Conservation (phyloP, 2,113 vertebrate species). For the Calyptommatus sinebrachiatus region DNA sequence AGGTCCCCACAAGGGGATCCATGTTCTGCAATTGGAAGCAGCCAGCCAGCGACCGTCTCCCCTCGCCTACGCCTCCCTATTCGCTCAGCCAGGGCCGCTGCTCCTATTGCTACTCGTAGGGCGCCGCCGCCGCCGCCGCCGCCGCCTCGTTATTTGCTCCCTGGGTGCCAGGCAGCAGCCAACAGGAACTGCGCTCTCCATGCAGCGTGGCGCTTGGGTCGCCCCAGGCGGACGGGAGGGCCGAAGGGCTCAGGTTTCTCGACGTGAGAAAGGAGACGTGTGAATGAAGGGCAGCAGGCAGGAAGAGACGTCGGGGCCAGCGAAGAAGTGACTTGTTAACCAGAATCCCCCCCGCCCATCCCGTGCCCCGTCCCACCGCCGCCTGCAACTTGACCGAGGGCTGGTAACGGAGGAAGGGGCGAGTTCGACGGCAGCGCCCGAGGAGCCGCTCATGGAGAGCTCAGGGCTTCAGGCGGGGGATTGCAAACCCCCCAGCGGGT, state of each 20-base stretch:
- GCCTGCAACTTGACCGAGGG: background rate
- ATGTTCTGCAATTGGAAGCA: no score
- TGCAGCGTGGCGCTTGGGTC: background rate
- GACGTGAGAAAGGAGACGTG: background rate
- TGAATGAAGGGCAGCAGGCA: background rate
- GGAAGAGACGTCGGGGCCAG: background rate
- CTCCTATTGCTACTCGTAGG: background rate
- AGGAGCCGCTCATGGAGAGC: conserved; percentile 44
- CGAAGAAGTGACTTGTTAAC: background rate
- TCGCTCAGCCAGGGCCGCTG: background rate
- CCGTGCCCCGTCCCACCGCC: background rate
- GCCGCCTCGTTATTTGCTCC: background rate
- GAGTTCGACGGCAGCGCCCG: background rate
- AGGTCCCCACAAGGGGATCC: background rate
- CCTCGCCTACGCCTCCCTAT: background rate
- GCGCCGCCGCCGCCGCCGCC: background rate
- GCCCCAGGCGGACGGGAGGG: background rate
- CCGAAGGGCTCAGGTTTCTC: background rate
- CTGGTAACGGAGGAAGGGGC: background rate
- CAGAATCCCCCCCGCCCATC: no score
- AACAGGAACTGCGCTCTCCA: background rate
- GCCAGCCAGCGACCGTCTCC: background rate
- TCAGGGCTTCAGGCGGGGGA: conserved; percentile 35
- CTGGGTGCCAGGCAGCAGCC: background rate
- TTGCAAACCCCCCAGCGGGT: conserved; percentile 57